These are phyloP conservation scores for Polyploca ridens DNA, from an alignment of 2,888 invertebrate species.

Conservation along the genomic window DNA sequence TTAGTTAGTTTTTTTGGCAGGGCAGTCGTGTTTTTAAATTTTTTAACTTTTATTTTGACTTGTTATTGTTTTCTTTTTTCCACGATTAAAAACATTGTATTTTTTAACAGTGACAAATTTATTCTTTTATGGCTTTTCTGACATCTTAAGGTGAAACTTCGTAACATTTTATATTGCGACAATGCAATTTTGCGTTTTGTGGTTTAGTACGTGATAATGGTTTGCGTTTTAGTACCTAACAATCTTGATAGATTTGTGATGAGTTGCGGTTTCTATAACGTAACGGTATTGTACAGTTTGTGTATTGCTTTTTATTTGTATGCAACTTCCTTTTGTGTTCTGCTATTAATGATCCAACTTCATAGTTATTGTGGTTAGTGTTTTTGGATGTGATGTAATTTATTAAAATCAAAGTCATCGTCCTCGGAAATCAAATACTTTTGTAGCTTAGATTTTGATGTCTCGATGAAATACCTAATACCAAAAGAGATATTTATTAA, in stretches of 20 bases:
- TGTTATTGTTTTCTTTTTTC: too few species aligned
- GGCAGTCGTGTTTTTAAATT: too few species aligned
- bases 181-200: conserved; percentile 33
- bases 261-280: conserved; percentile 48
- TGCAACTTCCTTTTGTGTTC: conserved; percentile 8
- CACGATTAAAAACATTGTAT: too few species aligned
- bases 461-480: too few species aligned
- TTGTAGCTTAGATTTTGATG: too few species aligned
- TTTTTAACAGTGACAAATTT: neutral
- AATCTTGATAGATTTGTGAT: conserved; percentile 51
- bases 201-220: conserved; percentile 35
- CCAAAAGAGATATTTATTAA: too few species aligned
- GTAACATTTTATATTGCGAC: conserved; percentile 32
- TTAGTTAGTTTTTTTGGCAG: too few species aligned
- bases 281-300: conserved; percentile 34
- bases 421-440: neutral
- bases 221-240: conserved; percentile 35
- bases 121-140: conserved; percentile 7
- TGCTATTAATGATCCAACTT: neutral
- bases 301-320: conserved; percentile 16
- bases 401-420: neutral
- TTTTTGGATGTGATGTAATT: neutral
- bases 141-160: conserved; percentile 42
- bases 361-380: too few species aligned
- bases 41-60: too few species aligned